Percentiles rank a stretch among this genome's conserved stretches.
Evolutionary conservation across 2,888 invertebrate species (phyloP).

Genomic region (Gordius sp.): DNA sequence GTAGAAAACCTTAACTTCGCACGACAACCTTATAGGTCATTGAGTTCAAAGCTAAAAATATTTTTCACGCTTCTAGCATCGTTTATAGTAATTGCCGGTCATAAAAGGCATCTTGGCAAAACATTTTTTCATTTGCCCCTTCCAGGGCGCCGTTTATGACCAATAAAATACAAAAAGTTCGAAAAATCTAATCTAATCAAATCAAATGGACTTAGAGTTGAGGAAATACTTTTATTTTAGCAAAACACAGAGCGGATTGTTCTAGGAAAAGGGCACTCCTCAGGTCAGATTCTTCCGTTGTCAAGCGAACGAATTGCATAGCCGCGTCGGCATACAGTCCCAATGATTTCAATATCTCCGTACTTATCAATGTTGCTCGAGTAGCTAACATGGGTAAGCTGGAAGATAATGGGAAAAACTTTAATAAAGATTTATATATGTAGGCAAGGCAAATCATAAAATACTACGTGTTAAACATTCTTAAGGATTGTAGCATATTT

Average conservation of each 20-base stretch:
- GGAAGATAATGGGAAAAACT: conserved; percentile 22
- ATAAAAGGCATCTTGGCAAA: background rate
- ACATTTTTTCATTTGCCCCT: background rate
- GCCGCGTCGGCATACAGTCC: conserved; percentile 68
- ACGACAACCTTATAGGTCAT: too few relatives aligned
- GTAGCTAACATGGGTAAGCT: conserved; percentile 73
- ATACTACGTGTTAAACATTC: too few relatives aligned
- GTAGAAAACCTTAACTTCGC: too few relatives aligned
- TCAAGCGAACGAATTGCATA: conserved; percentile 70
- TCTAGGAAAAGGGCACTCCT: conserved; percentile 71
- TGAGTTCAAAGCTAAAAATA: too few relatives aligned
- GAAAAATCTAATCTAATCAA: too few relatives aligned
- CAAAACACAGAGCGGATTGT: conserved; percentile 70
- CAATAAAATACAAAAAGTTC: too few relatives aligned
- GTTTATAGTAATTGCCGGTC: too few relatives aligned
- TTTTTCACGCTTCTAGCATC: too few relatives aligned
- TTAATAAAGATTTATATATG: conserved; percentile 18
- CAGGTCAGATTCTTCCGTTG: conserved; percentile 62
- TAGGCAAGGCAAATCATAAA: too few relatives aligned
- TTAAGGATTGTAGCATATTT: too few relatives aligned
- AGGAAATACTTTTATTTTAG: conserved; percentile 5
- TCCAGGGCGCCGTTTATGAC: too few relatives aligned
- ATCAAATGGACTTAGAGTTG: too few relatives aligned
- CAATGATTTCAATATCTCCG: conserved; percentile 53
- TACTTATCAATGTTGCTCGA: conserved; percentile 59